phyloP scores from a whole-genome alignment of 1,140 invertebrate genomes.

The Drosophila rufa region DNA sequence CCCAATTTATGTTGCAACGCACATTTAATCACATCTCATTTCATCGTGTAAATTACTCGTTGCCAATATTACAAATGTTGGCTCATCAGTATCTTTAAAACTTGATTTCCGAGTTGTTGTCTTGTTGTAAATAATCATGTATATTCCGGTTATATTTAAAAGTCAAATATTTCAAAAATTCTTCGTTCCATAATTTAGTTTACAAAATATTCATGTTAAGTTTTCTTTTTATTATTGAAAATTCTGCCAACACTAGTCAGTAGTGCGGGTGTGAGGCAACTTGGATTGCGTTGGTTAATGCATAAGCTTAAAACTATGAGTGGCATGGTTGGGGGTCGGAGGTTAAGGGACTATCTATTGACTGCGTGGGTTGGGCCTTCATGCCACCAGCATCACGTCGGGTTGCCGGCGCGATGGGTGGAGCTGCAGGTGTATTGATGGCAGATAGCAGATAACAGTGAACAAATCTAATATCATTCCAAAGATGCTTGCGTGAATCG shows the following conservation, averaged over 20 bases:
- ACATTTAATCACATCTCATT: background rate
- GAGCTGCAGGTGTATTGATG: conserved; percentile 40
- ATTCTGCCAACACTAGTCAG: conserved; percentile 11
- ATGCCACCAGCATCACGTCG: conserved; percentile 9
- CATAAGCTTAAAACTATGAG: conserved; percentile 53
- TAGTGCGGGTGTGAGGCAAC: background rate
- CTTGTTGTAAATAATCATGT: background rate
- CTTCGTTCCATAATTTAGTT: background rate
- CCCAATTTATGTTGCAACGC: background rate
- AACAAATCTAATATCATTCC: conserved; percentile 41
- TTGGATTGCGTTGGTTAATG: conserved; percentile 30
- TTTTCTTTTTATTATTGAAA: too few species aligned
- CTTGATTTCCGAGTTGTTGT: background rate
- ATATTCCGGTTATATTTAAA: background rate
- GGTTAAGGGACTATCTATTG: conserved; percentile 12
- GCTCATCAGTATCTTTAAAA: background rate
- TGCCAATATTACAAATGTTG: background rate
- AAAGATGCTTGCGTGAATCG: conserved; percentile 29
- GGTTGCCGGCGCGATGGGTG: background rate
- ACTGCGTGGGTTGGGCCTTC: conserved; percentile 11
- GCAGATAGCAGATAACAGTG: conserved; percentile 25
- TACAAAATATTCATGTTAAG: background rate
- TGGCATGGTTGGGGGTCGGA: conserved; percentile 10
- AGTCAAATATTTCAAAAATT: background rate
- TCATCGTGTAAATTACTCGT: background rate